Evolutionary conservation across 1,140 invertebrate species (phyloP), one percentile per base, ranked within the genome.

Genomic region (Tetramorium alpestre): DNA sequence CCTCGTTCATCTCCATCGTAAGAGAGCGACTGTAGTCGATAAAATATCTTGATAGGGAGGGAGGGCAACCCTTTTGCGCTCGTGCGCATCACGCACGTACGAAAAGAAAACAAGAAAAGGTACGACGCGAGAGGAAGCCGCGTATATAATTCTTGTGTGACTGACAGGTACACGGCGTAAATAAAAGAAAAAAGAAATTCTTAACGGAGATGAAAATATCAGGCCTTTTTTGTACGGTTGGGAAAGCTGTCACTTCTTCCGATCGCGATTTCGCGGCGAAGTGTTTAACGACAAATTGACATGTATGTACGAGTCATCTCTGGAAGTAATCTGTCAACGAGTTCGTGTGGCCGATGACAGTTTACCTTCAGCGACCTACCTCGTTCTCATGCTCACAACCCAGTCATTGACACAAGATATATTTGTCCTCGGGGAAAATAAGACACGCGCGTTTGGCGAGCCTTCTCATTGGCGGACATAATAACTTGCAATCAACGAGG

Each of bases 11-110:
- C 44, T 65, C 70, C 38, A 58, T 25, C 41, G 51, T 41, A 54
- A 56, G 60, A 70, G 28, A 54, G 18, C 44, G 49, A 41, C 49
- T 65, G 62, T 58, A 86, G 72, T 65, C 85, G 88, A 90, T 87
- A 82, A 88, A 91, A 91, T 88, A 65, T 86, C 65, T 65, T 82
- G 89, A 84, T 87, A 77, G 76, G 38, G 28, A 38, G 62, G 62
- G 16, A 64, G 16, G 49, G 33, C 49, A 73, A 82, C 51, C 51
- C 47, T 69, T 10, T 33, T 44, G 62, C 62, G 16, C 58, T 77
- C 13, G 60, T 69, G 65, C 78, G 22, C 38, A 70, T 44, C 25
- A 41, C 80, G 65, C 51, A 58, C 64, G 51, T 41, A 65, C 8
- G 25, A 51, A 58, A 65, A 64, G 38, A 5, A 41, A 38, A 65